Percentiles rank a stretch among this genome's conserved stretches.
phyloP scores from a whole-genome alignment of 2,888 invertebrate genomes.

The Noctua janthe region DNA sequence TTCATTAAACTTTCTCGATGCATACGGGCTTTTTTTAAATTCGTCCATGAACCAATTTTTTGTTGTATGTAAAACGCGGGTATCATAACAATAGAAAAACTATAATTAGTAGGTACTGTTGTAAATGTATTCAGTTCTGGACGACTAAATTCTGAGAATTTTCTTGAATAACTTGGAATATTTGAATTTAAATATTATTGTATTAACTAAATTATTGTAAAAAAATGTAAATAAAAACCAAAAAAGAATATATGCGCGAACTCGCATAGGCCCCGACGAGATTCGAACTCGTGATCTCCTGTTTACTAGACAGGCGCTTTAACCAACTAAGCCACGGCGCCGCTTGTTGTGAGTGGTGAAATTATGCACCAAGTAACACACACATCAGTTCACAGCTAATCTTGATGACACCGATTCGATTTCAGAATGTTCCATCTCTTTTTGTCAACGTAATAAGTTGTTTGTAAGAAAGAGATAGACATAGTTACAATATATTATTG shows the following conservation, averaged over 20 bases:
- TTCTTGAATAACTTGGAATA: neutral
- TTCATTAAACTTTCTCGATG: conserved; percentile 60
- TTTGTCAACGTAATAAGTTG: conserved; percentile 4
- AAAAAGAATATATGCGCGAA: conserved; percentile 25
- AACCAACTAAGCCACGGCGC: conserved; percentile 90
- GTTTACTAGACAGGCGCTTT: conserved; percentile 90
- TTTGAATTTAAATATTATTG: neutral
- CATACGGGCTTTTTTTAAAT: conserved; percentile 58
- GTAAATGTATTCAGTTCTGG: neutral
- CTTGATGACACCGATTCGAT: conserved; percentile 25
- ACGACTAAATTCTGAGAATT: neutral
- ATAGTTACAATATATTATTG: conserved; percentile 25
- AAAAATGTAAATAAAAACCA: conserved; percentile 4
- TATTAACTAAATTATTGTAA: neutral
- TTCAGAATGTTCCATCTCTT: conserved; percentile 41
- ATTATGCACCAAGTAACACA: conserved; percentile 47
- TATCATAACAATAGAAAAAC: conserved; percentile 3
- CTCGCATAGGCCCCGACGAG: conserved; percentile 85
- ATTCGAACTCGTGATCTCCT: conserved; percentile 90
- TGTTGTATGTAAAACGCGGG: conserved; percentile 1
- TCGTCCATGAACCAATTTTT: conserved; percentile 49
- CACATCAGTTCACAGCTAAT: conserved; percentile 31
- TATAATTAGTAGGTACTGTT: neutral
- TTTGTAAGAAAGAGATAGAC: conserved; percentile 33
- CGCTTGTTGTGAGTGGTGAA: conserved; percentile 53